Evolutionary conservation across 2,113 vertebrate species (phyloP).

Genomic region (Oncorhynchus nerka): DNA sequence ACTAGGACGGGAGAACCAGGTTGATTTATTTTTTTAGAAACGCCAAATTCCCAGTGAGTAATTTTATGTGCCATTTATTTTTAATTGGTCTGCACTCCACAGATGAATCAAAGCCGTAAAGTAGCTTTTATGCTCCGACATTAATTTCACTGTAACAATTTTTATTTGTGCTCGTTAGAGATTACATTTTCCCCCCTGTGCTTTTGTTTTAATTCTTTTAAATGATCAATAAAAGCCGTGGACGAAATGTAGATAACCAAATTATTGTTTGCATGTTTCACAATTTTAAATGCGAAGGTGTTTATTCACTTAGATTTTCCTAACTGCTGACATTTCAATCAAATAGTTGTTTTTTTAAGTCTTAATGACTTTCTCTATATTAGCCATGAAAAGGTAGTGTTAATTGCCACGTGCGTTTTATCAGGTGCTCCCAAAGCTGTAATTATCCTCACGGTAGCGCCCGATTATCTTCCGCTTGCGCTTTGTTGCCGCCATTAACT

Average conservation of each 20-base stretch:
- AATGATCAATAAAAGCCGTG: neutral
- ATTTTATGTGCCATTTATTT: slow-evolving; percentile 19
- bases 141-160: slow-evolving; percentile 9
- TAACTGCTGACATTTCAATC: slow-evolving; percentile 30
- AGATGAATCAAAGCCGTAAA: slow-evolving; percentile 35
- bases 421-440: slow-evolving; percentile 35
- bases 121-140: slow-evolving; percentile 9
- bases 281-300: slow-evolving; percentile 11
- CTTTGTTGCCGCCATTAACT: slow-evolving; percentile 33
- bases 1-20: too few species aligned
- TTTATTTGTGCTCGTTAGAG: neutral
- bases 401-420: slow-evolving; percentile 43
- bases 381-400: slow-evolving; percentile 25
- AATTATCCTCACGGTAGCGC: slow-evolving; percentile 40
- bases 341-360: too few species aligned
- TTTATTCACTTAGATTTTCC: slow-evolving; percentile 28
- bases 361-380: slow-evolving; percentile 29
- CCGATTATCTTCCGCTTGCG: slow-evolving; percentile 28
- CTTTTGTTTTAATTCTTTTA: neutral
- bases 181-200: neutral
- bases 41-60: slow-evolving; percentile 16
- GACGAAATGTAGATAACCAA: neutral
- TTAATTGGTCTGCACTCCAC: slow-evolving; percentile 20
- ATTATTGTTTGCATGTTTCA: slow-evolving; percentile 9
- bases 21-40: too few species aligned